Conservation (phyloP, 2,888 invertebrate genomes). For the Hyposoter dolosus region DNA sequence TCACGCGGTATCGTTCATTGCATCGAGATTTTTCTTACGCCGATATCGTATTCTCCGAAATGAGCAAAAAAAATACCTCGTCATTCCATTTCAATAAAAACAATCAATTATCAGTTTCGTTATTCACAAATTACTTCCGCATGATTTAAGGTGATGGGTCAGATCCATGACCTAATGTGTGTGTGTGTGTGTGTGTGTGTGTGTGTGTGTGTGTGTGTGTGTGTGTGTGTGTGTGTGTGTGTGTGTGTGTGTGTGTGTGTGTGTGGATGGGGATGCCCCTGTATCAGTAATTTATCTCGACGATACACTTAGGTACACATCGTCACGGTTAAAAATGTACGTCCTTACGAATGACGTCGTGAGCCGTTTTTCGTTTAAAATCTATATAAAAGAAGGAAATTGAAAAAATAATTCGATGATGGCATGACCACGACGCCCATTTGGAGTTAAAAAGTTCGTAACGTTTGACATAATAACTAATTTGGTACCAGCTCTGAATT, state of each 20-base stretch:
- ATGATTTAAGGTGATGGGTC: background rate
- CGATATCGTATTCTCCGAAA: background rate
- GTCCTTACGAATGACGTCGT: background rate
- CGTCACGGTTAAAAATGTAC: conserved; percentile 2
- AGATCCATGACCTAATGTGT: no score
- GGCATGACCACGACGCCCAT: background rate
- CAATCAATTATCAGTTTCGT: background rate
- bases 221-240: background rate
- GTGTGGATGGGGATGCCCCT: background rate
- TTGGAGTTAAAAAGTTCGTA: conserved; percentile 12
- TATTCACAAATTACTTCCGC: conserved; percentile 4
- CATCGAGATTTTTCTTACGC: background rate
- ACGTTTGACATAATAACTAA: background rate
- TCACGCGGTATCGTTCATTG: background rate
- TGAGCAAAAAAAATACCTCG: background rate
- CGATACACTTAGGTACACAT: background rate
- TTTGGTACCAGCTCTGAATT: background rate
- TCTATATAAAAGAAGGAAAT: background rate
- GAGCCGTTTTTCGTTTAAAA: background rate
- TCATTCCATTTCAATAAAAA: background rate
- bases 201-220: no score
- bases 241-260: no score
- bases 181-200: background rate
- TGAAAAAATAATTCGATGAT: background rate
- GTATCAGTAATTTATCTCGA: background rate